phyloP scores from a whole-genome alignment of 2,888 invertebrate species.

The Hyposoter dolosus region DNA sequence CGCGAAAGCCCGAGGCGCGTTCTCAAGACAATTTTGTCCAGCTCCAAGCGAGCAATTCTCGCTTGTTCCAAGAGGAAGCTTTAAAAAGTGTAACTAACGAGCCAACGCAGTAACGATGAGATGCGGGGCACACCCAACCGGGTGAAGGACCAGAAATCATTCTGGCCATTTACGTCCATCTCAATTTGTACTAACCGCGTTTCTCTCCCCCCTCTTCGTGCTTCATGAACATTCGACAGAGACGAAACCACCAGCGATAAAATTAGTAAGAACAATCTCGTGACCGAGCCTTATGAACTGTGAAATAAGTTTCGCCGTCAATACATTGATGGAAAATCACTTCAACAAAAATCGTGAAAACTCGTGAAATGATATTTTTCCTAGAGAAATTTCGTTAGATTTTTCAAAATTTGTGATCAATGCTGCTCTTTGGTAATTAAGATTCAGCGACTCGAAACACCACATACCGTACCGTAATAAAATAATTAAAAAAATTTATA shows the following conservation, averaged over 20 bases:
- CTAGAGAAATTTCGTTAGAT: background rate
- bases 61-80: conserved; percentile 36
- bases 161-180: conserved; percentile 64
- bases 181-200: conserved; percentile 53
- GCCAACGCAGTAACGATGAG: conserved; percentile 13
- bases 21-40: conserved; percentile 29
- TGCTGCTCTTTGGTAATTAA: background rate
- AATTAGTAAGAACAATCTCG: conserved; percentile 61
- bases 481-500: background rate
- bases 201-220: background rate
- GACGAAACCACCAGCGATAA: conserved; percentile 30
- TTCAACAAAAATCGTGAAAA: background rate
- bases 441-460: too few species aligned
- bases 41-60: conserved; percentile 29
- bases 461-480: background rate
- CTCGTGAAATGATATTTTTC: background rate
- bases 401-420: background rate
- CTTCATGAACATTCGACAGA: background rate
- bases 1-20: background rate
- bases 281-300: conserved; percentile 6
- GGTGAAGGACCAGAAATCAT: conserved; percentile 58
- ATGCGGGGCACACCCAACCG: conserved; percentile 59
- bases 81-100: conserved; percentile 18
- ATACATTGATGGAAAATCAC: background rate
- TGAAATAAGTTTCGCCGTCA: conserved; percentile 44